Percentiles rank a stretch among this genome's conserved stretches.
These are phyloP conservation scores for Vimba vimba DNA, from an alignment of 2,113 vertebrate species.

Conservation along the genomic window DNA sequence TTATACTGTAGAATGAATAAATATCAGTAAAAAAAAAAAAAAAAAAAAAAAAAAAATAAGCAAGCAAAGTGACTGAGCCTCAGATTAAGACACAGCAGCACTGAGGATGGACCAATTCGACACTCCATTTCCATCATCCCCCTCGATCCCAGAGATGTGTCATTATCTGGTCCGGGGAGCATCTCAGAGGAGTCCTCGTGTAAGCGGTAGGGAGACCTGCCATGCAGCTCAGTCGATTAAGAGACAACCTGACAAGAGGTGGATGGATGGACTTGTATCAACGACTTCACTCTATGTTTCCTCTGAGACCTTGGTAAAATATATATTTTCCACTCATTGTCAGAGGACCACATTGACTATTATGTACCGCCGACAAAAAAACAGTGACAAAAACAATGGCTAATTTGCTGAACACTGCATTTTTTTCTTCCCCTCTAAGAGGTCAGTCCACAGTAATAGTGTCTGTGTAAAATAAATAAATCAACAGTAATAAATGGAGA, in stretches of 20 bases:
- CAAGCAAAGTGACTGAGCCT: neutral
- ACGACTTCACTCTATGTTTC: conserved; percentile 24
- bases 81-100: conserved; percentile 10
- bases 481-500: conserved; percentile 73
- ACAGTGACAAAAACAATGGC: conserved; percentile 61
- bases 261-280: conserved; percentile 29
- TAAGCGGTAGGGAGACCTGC: conserved; percentile 17
- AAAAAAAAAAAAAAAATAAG: too few species aligned
- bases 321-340: conserved; percentile 15
- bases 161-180: conserved; percentile 15
- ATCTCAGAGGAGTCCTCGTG: conserved; percentile 14
- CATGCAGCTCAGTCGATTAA: conserved; percentile 12
- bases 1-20: too few species aligned
- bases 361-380: neutral
- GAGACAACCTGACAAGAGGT: conserved; percentile 35
- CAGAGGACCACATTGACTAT: conserved; percentile 28
- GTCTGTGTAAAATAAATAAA: conserved; percentile 67
- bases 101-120: neutral
- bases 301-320: conserved; percentile 4
- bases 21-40: too few species aligned
- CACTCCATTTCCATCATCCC: conserved; percentile 2
- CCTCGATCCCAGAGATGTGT: conserved; percentile 6
- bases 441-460: conserved; percentile 44
- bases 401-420: conserved; percentile 71
- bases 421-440: conserved; percentile 56